phyloP scores from a whole-genome alignment of 1,140 invertebrate genomes.

The Achroia grisella region DNA sequence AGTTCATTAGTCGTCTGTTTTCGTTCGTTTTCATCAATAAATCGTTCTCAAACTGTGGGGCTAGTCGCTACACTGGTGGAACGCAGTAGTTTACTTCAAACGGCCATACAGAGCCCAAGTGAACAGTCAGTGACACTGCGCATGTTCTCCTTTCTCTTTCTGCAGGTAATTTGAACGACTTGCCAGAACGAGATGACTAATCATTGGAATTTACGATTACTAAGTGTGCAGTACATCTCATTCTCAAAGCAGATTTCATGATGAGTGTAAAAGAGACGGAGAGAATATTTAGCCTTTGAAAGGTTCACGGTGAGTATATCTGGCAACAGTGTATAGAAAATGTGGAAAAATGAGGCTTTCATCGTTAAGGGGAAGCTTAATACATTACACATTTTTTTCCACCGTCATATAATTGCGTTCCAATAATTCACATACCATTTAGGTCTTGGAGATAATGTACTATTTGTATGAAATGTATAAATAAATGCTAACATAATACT shows the following conservation, averaged over 20 bases:
- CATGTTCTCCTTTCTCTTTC: constrained; percentile 35
- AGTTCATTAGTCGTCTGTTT: constrained; percentile 35
- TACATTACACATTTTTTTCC: constrained; percentile 3
- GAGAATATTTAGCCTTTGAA: constrained; percentile 28
- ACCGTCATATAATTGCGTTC: no score
- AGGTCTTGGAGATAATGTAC: no score
- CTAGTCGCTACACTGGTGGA: constrained; percentile 3
- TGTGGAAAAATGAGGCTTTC: constrained; percentile 59
- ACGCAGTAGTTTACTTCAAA: constrained; percentile 9
- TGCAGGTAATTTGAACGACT: constrained; percentile 6
- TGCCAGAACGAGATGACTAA: constrained; percentile 35
- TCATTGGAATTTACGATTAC: constrained; percentile 47
- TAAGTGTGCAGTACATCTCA: constrained; percentile 31
- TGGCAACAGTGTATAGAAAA: constrained; percentile 42
- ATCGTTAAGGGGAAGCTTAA: constrained; percentile 38
- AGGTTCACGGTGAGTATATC: constrained; percentile 42
- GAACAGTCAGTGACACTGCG: constrained; percentile 67
- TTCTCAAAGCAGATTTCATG: constrained; percentile 18
- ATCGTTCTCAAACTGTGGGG: constrained; percentile 1
- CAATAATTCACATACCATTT: no score
- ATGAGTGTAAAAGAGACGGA: constrained; percentile 27
- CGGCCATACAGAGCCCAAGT: constrained; percentile 30
- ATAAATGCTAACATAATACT: no score
- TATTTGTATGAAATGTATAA: no score
- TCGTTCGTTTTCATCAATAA: constrained; percentile 39